phyloP scores from a whole-genome alignment of 2,113 vertebrate genomes.

The Leiothrix lutea region DNA sequence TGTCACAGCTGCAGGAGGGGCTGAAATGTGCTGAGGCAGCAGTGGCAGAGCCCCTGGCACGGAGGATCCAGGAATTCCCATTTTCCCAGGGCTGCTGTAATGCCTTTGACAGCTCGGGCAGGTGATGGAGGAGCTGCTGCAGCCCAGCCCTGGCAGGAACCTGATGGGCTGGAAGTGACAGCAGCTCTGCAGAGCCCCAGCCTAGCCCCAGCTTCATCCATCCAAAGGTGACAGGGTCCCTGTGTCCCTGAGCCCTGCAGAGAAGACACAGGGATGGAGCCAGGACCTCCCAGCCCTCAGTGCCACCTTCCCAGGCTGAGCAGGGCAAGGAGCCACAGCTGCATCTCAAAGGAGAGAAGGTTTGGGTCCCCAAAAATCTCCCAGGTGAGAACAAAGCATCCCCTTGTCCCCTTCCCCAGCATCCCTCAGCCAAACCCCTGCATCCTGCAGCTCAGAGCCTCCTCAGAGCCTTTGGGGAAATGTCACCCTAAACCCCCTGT shows the following conservation, averaged over 20 bases:
- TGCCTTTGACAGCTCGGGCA: not conserved
- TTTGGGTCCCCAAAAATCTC: not conserved
- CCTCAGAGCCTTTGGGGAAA: no score
- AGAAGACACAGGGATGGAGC: not conserved
- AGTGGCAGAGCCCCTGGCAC: not conserved
- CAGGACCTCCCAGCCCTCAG: no score
- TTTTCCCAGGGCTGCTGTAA: not conserved
- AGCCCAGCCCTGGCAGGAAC: not conserved
- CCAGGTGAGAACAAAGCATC: not conserved
- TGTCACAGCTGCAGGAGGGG: not conserved
- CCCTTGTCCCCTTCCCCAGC: not conserved
- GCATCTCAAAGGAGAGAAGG: not conserved
- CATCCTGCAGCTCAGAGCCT: not conserved
- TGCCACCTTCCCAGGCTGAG: not conserved
- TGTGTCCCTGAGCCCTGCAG: not conserved
- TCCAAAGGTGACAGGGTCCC: rapidly evolving
- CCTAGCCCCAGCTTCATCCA: not conserved
- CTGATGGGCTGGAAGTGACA: not conserved
- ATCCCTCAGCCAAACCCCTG: not conserved
- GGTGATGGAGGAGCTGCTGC: not conserved
- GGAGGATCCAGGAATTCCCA: not conserved
- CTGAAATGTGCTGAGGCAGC: not conserved
- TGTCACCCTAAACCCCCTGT: no score
- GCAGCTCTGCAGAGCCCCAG: not conserved
- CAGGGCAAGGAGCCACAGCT: not conserved